A percentile compares a stretch with the other conserved stretches of the same genome.
These are phyloP conservation scores for Aphidius ervi DNA, from an alignment of 1,140 invertebrate genomes.

Conservation along the genomic window DNA sequence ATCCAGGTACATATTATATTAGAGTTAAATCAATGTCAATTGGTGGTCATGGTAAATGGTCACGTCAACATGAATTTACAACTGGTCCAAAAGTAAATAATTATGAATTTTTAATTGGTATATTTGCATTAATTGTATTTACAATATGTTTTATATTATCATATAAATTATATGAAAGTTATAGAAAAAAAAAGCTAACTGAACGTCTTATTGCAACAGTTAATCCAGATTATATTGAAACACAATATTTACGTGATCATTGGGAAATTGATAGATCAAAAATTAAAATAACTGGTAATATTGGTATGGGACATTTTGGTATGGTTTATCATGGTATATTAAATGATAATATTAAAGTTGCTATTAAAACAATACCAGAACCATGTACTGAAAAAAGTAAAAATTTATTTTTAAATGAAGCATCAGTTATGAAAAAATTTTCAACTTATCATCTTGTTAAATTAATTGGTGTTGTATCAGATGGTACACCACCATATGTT, in stretches of 20 bases:
- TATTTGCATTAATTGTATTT: conserved; percentile 21
- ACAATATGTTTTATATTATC: not conserved
- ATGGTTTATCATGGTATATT: conserved; percentile 61
- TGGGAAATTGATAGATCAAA: conserved; percentile 65
- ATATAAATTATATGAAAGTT: conserved; percentile 19
- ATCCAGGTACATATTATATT: conserved; percentile 63
- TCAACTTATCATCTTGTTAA: conserved; percentile 62
- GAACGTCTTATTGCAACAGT: conserved; percentile 42
- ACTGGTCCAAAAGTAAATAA: conserved; percentile 26
- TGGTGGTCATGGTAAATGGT: conserved; percentile 57
- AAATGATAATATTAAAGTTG: conserved; percentile 52
- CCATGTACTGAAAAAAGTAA: conserved; percentile 53
- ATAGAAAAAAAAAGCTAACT: conserved; percentile 29
- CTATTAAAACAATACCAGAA: conserved; percentile 66
- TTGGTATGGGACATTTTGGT: conserved; percentile 70
- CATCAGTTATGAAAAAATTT: conserved; percentile 63
- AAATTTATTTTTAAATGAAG: conserved; percentile 64
- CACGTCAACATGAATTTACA: conserved; percentile 35
- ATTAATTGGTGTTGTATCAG: conserved; percentile 68
- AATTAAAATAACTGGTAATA: conserved; percentile 55
- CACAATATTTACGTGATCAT: conserved; percentile 58
- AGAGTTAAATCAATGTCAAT: conserved; percentile 61
- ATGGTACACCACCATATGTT: conserved; percentile 61
- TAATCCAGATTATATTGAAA: conserved; percentile 49
- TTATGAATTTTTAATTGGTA: conserved; percentile 18